Base-by-base conservation (phyloP, 2,113 vertebrate genomes). In the Litocranius walleri region DNA sequence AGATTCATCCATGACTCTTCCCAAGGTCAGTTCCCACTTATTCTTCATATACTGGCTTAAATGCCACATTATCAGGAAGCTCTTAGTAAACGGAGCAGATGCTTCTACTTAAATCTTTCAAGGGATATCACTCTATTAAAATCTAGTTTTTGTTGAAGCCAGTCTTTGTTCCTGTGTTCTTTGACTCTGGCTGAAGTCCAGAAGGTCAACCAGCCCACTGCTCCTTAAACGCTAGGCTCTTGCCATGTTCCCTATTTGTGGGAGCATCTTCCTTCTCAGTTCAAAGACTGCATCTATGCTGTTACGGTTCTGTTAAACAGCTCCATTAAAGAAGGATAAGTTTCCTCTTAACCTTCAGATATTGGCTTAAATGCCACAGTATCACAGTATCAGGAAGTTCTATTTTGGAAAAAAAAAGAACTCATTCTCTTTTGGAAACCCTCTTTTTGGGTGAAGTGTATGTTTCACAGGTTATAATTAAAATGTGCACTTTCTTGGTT, bases 231-330 rank as follows among this genome's bases (percentile, higher is more conserved):
- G 4, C 27, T 3, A 7, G 7, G 9, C 27, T 27, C 4, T n/a
- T 85, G 5, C 3, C 19, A 1, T 17, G 2, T 9, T 30, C 0
- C 16, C 4, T 29, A 1, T 6, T 57, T 64, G 36, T 17, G 7
- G 3, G 33, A 64, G 3, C 11, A 14, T 40, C 29, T 45, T 50
- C 3, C 7, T 11, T 29, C 3, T 13, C 17, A 16, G 5, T 52
- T n/a, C 21, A 67, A 19, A 45, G 17, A 30, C 14, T 62, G 61
- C 6, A 36, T 33, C 2, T 7, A 29, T 2, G 1, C 14, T 4
- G 3, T 52, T 57, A 17, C 3, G 7, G 48, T 30, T 50, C 10
- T 56, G 7, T 62, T 6, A 62, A 56, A 3, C 15, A 36, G 89
- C 29, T 96, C 43, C 15, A 19, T 11, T 36, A 71, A 64, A 64